Base-by-base conservation (phyloP, 2,888 invertebrate species). In the Tenthredo distinguenda region DNA sequence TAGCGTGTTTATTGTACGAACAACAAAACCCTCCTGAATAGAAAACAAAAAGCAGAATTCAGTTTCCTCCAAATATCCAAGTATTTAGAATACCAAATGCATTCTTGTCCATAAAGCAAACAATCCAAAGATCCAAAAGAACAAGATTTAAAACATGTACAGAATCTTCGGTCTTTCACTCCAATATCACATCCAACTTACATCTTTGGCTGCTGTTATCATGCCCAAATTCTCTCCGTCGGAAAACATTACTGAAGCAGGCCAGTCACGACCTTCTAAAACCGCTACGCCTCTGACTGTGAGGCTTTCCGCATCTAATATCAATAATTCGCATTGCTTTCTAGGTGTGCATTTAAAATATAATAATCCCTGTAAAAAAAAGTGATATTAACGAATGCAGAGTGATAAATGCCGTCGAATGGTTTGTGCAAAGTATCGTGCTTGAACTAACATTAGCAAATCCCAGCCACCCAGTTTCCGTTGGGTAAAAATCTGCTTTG, bases 401-500 rank as follows among this genome's bases (percentile, higher is more conserved):
- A 55, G 50, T 62, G 65, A 55, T 81, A 50, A 87, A 87, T 71
- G 34, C 40, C 82, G 21, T 55, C n/a, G 37, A 62, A 62, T 15
- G 62, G 43, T 58, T 74, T 34, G 34, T 55, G 34, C n/a, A 62
- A 62, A 62, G 26, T 26, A 12, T 50, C 31, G 1, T 26, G 37
- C 71, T 62, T 65, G 26, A 37, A 94, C 95, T 94, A 93, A 98
- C 98, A 93, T 96, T 96, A 92, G 98, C 98, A 94, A 96, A 97
- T 34, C 98, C 98, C 87, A 99, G 94, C 97, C 97, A 98, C 79
- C 98, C 98, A 77, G 95, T 95, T 91, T 98, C 98, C 87, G 96
- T 96, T 9, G 96, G 96, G 92, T 96, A 95, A 92, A 98, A 98
- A 92, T 98, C 97, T 40, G 96, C 95, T 93, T 98, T 98, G 92